Evolutionary conservation across 1,140 invertebrate genomes (phyloP), one percentile per base, ranked within the genome.

Genomic region (Artemia franciscana): DNA sequence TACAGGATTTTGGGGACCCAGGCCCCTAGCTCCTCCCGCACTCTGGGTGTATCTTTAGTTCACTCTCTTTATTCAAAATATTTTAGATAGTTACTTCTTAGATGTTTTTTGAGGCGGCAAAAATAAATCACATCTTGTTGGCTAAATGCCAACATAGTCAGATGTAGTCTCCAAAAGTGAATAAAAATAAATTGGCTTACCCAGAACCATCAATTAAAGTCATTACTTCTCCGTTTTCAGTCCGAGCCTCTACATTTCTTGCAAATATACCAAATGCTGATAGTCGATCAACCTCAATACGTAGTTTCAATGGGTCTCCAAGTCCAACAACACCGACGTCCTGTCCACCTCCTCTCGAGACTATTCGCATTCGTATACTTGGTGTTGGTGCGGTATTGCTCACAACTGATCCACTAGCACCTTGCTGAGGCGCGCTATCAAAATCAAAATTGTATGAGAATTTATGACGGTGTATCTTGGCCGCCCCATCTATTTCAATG

Each of bases 381-480:
- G 77, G 77, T 5, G 77, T 76, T 5, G 77, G 74, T 5, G 77
- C 77, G 2, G 75, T 78, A 67, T 78, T 78, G 12, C 74, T 75
- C 18, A 78, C 75, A 39, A 77, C 69, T 62, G 72, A 73, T 3
- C 69, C 72, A 21, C 68, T 69, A 4, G 70, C 67, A 4, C 68
- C 71, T 30, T 68, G 70, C 58, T 71, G 71, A 18, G 71, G 71
- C 0, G 70, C 70, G n/a, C 71, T 64, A 39, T 18, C 71, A 27
- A 59, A 63, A 60, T 56, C 12, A 3, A 3, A 51, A 51, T 12
- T 51, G 12, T 18, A 51, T 51, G 12, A 51, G 39, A 51, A 12
- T 51, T 18, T 51, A 51, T 51, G 21, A 51, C 3, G 3, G 39
- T 12, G n/a, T n/a, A n/a, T n/a, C n/a, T n/a, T n/a, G n/a, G n/a